Percentiles rank a stretch among this genome's conserved stretches.
phyloP scores from a whole-genome alignment of 2,113 vertebrate species.

The Apaloderma vittatum region DNA sequence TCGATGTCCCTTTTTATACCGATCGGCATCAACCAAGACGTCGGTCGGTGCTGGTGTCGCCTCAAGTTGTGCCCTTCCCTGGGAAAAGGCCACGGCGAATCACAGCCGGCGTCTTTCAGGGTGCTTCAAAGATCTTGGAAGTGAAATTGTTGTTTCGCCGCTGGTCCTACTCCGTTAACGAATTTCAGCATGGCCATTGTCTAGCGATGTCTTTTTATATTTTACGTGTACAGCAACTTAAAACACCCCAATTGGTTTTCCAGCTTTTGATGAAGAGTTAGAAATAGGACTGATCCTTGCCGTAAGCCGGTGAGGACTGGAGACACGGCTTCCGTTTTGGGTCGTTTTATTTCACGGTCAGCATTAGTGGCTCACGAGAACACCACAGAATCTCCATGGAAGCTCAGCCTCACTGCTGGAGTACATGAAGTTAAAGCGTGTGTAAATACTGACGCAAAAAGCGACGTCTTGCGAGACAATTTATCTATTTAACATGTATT shows the following conservation, averaged over 20 bases:
- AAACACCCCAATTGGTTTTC: background rate
- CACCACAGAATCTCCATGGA: background rate
- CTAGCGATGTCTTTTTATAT: background rate
- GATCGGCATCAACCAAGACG: rapidly evolving
- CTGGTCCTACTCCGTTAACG: background rate
- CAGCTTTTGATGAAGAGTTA: background rate
- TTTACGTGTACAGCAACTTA: background rate
- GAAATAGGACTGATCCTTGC: background rate
- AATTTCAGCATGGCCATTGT: background rate
- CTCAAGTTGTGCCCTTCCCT: background rate
- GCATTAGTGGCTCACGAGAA: background rate
- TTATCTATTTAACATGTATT: constrained; percentile 69
- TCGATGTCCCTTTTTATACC: rapidly evolving
- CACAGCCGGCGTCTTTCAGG: background rate
- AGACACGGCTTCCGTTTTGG: background rate
- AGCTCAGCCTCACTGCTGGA: background rate
- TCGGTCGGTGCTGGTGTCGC: background rate
- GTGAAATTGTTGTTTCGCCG: background rate
- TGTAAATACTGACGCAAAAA: constrained; percentile 54
- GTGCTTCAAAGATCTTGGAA: rapidly evolving
- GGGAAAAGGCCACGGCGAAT: background rate
- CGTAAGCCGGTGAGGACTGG: background rate
- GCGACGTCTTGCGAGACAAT: constrained; percentile 36
- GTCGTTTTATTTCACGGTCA: background rate
- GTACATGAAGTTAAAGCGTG: background rate